phyloP scores from a whole-genome alignment of 2,797 vertebrate species.

The Dendrocincla fuliginosa region DNA sequence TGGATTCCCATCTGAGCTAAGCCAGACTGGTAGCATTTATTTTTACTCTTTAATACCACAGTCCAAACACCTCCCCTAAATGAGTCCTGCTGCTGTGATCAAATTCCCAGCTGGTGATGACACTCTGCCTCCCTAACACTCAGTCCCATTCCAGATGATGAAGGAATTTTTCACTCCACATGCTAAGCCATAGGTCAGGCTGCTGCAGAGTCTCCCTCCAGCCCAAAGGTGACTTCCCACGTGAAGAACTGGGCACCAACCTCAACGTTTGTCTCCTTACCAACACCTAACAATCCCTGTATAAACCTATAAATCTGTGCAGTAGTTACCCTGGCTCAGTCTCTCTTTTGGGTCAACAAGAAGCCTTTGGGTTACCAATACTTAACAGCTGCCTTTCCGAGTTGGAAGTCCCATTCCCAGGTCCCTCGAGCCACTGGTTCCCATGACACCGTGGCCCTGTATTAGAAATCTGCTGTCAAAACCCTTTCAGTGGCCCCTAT shows the following conservation, averaged over 20 bases:
- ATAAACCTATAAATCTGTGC: background rate
- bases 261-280: accelerated
- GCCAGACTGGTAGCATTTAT: background rate
- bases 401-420: background rate
- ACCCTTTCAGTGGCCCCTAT: background rate
- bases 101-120: background rate
- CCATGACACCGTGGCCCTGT: background rate
- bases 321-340: background rate
- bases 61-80: background rate
- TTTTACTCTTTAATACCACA: background rate
- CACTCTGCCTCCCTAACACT: background rate
- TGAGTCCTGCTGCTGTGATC: background rate
- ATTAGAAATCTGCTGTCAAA: background rate
- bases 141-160: background rate
- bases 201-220: background rate
- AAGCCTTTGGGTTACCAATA: background rate
- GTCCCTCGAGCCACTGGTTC: background rate
- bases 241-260: background rate
- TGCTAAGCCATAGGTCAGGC: background rate
- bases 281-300: background rate
- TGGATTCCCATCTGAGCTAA: background rate
- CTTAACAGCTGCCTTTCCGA: background rate
- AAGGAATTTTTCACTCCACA: background rate
- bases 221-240: background rate
- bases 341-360: background rate